These are phyloP conservation scores for Sebastes trivittatus DNA, from an alignment of 2,797 vertebrate species.

Conservation along the genomic window DNA sequence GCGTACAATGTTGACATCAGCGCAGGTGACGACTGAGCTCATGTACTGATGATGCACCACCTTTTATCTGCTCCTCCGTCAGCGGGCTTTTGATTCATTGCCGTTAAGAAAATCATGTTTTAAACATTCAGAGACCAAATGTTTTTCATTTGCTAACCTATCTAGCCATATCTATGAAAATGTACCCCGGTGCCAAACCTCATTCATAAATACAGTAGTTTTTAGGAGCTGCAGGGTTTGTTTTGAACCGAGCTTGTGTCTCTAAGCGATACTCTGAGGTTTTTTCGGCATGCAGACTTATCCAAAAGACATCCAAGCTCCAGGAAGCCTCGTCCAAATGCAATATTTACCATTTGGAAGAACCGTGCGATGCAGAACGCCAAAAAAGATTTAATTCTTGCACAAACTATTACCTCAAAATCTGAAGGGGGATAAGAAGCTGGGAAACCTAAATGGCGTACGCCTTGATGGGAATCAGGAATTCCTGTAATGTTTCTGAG, in stretches of 20 bases:
- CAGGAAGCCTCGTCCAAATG: conserved; percentile 57
- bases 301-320: conserved; percentile 63
- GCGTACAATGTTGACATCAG: not conserved
- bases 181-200: conserved; percentile 26
- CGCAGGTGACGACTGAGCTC: conserved; percentile 9
- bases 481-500: conserved; percentile 59
- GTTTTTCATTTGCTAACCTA: conserved; percentile 33
- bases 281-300: conserved; percentile 51
- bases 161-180: conserved; percentile 34
- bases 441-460: conserved; percentile 51
- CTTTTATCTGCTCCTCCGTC: conserved; percentile 3
- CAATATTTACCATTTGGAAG: conserved; percentile 72
- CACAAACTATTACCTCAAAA: conserved; percentile 57
- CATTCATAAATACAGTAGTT: conserved; percentile 52
- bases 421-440: conserved; percentile 17
- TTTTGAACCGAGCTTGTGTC: conserved; percentile 49
- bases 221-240: conserved; percentile 55
- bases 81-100: not conserved
- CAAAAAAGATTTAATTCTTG: conserved; percentile 62
- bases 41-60: not conserved
- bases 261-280: conserved; percentile 59
- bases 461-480: conserved; percentile 60
- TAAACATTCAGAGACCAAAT: not conserved
- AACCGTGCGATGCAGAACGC: conserved; percentile 29
- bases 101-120: conserved; percentile 2